Evolutionary conservation across 2,113 vertebrate species (phyloP).

Genomic region (Brachirus orientalis): DNA sequence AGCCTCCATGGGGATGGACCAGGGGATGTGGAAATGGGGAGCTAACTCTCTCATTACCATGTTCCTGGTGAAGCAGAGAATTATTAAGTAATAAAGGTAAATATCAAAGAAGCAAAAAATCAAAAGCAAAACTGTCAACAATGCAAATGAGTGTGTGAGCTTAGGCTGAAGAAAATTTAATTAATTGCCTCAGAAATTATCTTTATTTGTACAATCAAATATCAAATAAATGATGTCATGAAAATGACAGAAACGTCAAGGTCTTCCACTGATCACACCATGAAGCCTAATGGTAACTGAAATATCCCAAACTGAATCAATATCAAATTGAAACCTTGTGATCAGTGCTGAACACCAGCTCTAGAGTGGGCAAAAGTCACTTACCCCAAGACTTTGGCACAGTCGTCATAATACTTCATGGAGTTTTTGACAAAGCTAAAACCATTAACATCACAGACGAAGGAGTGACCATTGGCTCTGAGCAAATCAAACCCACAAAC

Average conservation of each 20-base stretch:
- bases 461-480: conserved; percentile 95
- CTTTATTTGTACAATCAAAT: no score
- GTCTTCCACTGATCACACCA: no score
- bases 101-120: neutral
- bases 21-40: conserved; percentile 96
- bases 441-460: conserved; percentile 96
- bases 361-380: conserved; percentile 15
- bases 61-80: conserved; percentile 82
- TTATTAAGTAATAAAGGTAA: neutral
- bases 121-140: neutral
- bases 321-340: neutral
- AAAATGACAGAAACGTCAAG: no score
- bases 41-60: conserved; percentile 97
- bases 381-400: conserved; percentile 97
- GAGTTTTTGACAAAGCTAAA: conserved; percentile 99
- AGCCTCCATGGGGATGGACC: conserved; percentile 96
- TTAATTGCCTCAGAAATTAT: no score
- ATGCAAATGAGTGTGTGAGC: no score
- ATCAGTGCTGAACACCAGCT: neutral
- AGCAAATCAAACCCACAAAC: conserved; percentile 97
- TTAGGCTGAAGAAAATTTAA: no score
- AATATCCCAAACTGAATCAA: neutral
- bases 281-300: no score
- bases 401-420: conserved; percentile 99
- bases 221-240: no score